phyloP scores from a whole-genome alignment of 2,113 vertebrate genomes.

The Beaufortia kweichowensis region DNA sequence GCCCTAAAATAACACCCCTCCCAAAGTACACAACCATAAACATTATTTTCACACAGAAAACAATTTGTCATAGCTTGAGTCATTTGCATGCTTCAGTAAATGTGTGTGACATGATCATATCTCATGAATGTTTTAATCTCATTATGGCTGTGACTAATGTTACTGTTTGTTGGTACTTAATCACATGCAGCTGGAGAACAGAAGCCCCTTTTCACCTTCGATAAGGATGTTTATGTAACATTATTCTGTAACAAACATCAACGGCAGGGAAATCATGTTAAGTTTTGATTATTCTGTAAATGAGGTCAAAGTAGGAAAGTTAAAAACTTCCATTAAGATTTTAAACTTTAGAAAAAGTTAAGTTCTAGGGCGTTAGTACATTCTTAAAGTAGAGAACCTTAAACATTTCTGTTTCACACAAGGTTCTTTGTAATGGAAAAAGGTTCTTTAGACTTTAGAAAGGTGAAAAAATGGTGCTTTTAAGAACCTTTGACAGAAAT shows the following conservation, averaged over 20 bases:
- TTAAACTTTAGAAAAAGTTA: too few species aligned
- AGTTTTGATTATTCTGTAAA: background rate
- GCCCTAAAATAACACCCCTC: background rate
- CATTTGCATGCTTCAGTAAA: slow-evolving; percentile 33
- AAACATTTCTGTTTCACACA: too few species aligned
- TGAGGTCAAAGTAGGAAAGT: background rate
- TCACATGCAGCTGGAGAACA: background rate
- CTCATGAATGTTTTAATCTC: slow-evolving; percentile 42
- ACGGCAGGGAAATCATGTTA: too few species aligned
- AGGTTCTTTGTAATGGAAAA: too few species aligned
- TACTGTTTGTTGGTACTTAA: slow-evolving; percentile 11
- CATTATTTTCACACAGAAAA: slow-evolving; percentile 13
- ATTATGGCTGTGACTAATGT: slow-evolving; percentile 32
- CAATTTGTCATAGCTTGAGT: slow-evolving; percentile 23
- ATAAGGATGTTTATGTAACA: background rate
- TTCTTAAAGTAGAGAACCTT: too few species aligned
- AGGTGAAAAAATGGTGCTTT: too few species aligned
- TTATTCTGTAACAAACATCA: background rate
- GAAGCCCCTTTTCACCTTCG: background rate
- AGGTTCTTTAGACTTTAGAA: too few species aligned
- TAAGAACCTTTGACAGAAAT: too few species aligned
- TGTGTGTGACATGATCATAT: slow-evolving; percentile 40
- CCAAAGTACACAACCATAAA: background rate
- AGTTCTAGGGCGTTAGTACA: too few species aligned
- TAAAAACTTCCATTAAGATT: too few species aligned